Conservation (phyloP, 2,888 invertebrate genomes). For the Callyntrura sp. region DNA sequence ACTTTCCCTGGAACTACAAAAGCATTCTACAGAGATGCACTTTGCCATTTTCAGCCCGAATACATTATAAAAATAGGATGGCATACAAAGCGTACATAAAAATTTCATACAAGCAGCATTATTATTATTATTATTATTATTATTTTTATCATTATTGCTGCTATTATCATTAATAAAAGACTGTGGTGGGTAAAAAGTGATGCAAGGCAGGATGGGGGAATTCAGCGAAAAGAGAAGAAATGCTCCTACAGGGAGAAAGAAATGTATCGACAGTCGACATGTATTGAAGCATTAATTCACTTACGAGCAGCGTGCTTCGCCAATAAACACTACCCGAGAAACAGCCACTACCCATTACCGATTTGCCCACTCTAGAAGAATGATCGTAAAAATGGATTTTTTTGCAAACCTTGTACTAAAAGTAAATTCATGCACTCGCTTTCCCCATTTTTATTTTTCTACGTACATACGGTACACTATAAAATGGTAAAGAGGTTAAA, state of each 20-base stretch:
- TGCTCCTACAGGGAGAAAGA: not conserved
- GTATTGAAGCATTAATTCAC: conserved; percentile 56
- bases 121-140: conserved; percentile 40
- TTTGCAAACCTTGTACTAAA: conserved; percentile 14
- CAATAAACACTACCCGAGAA: conserved; percentile 20
- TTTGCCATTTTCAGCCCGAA: not conserved
- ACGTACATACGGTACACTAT: not conserved
- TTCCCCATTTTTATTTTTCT: conserved; percentile 30
- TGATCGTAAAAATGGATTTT: conserved; percentile 23
- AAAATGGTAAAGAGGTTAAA: not conserved
- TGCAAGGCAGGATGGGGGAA: not conserved
- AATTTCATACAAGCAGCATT: not conserved
- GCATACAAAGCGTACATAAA: not conserved
- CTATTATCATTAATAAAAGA: conserved; percentile 52
- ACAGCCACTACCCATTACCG: conserved; percentile 57
- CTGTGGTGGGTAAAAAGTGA: not conserved
- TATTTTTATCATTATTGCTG: conserved; percentile 27
- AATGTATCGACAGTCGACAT: conserved; percentile 53
- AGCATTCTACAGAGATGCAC: conserved; percentile 11
- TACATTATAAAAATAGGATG: conserved; percentile 14
- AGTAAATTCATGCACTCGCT: conserved; percentile 2
- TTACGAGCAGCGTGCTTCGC: conserved; percentile 29
- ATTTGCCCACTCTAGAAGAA: conserved; percentile 50
- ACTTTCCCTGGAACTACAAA: conserved; percentile 10
- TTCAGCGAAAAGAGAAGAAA: not conserved